Percentiles rank a stretch among this genome's conserved stretches.
Evolutionary conservation across 92 coral and sea anemone genomes (phyloP).

Genomic region (Phymanthus crucifer): DNA sequence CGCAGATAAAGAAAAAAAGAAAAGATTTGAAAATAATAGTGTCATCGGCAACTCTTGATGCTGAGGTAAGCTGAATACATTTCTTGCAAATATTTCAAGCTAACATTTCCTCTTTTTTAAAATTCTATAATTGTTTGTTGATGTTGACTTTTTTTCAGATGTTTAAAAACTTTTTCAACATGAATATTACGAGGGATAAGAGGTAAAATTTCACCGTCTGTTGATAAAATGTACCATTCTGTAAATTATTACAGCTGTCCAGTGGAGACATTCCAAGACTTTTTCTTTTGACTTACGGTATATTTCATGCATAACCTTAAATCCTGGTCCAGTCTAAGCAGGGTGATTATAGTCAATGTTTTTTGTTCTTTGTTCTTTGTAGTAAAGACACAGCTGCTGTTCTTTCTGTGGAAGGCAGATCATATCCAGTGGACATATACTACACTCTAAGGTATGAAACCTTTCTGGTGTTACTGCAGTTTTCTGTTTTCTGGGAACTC

Average conservation of each 20-base stretch:
- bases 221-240: no score
- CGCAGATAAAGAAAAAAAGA: constrained; percentile 82
- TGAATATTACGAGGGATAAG: constrained; percentile 71
- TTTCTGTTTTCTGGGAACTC: no score
- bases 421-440: constrained; percentile 85
- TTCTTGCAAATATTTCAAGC: not conserved
- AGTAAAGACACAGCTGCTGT: constrained; percentile 94
- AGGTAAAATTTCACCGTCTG: constrained; percentile 48
- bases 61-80: constrained; percentile 56
- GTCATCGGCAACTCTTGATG: constrained; percentile 97
- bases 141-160: constrained; percentile 43
- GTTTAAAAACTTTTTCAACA: constrained; percentile 90
- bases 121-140: not conserved
- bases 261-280: no score
- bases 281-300: no score
- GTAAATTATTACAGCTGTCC: no score
- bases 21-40: constrained; percentile 78
- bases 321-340: not conserved
- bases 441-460: constrained; percentile 79
- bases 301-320: not conserved
- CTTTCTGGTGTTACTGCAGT: no score
- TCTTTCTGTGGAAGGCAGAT: constrained; percentile 91
- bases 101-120: no score
- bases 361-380: constrained; percentile 2
- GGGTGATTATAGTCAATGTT: not conserved